Evolutionary conservation across 2,888 invertebrate genomes (phyloP), one percentile per base, ranked within the genome.

Genomic region (Dolomedes plantarius): DNA sequence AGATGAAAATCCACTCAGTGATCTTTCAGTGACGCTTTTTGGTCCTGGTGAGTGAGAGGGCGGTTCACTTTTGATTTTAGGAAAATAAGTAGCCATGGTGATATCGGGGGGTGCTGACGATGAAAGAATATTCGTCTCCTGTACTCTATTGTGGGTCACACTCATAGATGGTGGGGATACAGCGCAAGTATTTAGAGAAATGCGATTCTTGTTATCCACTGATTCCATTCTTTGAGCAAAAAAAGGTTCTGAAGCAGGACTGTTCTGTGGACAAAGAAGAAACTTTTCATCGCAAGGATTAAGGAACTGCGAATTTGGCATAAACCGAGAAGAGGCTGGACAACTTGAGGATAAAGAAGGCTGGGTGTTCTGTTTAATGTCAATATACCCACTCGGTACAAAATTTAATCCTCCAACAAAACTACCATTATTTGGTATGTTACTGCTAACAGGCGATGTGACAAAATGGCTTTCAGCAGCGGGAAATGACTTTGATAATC

Each of bases 1-100:
- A 5, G 87, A 87, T n/a, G 88, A 88, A 69, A 86, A 86, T 27
- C 77, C 79, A 41, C 86, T 78, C 6, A 85, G 56, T 13, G 87
- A 87, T 23, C 76, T 50, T 39, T 87, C 87, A 1, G 87, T 83
- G 64, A 69, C 36, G 31, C 68, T 71, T 29, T 65, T 78, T 0
- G 67, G 87, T 19, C 86, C 86, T 6, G 74, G 69, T 1, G 79
- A 71, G 29, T 69, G 31, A 1, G 74, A 68, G 0, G 79, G 79
- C 1, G 68, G 64, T 28, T 73, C 73, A 19, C 29, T 31, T 73
- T 79, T 86, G 11, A 86, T 62, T 64, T 86, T 86, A 1, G 69
- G 46, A 19, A 79, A 78, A 41, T 69, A 79, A 19, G 86, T 39
- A 2, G 78, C 65, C 83, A 83, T 83, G 7, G 86, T 80, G n/a